These are phyloP conservation scores for Masticophis lateralis DNA, from an alignment of 2,797 vertebrate genomes.

Conservation along the genomic window DNA sequence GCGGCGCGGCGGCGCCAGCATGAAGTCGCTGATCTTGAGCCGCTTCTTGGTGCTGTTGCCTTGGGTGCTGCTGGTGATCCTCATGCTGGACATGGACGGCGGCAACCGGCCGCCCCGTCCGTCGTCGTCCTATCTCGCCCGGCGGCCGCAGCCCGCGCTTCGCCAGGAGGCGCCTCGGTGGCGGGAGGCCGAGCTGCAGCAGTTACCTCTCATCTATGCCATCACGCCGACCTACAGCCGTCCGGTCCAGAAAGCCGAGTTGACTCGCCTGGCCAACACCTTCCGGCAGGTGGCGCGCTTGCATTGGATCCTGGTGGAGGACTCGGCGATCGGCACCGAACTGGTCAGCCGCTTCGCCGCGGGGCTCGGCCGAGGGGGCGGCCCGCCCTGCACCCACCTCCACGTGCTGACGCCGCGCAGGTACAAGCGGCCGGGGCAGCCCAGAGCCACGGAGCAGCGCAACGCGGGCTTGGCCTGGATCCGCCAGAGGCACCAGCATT, in stretches of 20 bases:
- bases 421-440: slow-evolving; percentile 89
- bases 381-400: slow-evolving; percentile 89
- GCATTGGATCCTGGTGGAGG: slow-evolving; percentile 96
- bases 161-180: slow-evolving; percentile 16
- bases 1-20: slow-evolving; percentile 46
- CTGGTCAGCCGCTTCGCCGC: slow-evolving; percentile 88
- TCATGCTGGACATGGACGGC: slow-evolving; percentile 90
- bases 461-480: slow-evolving; percentile 91
- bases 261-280: slow-evolving; percentile 90
- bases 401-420: slow-evolving; percentile 88
- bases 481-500: slow-evolving; percentile 78
- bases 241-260: slow-evolving; percentile 95
- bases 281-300: slow-evolving; percentile 92
- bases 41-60: slow-evolving; percentile 91
- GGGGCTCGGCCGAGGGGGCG: slow-evolving; percentile 58
- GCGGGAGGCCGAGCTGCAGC: slow-evolving; percentile 11
- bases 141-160: slow-evolving; percentile 14
- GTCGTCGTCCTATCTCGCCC: slow-evolving; percentile 5
- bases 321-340: slow-evolving; percentile 83
- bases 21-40: slow-evolving; percentile 88
- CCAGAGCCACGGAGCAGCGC: slow-evolving; percentile 94
- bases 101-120: slow-evolving; percentile 61
- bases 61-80: slow-evolving; percentile 91
- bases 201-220: slow-evolving; percentile 86
- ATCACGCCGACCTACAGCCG: slow-evolving; percentile 95